A percentile compares a stretch with the other conserved stretches of the same genome.
These are phyloP conservation scores for Tribolium madens DNA, from an alignment of 1,140 invertebrate species.

Conservation along the genomic window DNA sequence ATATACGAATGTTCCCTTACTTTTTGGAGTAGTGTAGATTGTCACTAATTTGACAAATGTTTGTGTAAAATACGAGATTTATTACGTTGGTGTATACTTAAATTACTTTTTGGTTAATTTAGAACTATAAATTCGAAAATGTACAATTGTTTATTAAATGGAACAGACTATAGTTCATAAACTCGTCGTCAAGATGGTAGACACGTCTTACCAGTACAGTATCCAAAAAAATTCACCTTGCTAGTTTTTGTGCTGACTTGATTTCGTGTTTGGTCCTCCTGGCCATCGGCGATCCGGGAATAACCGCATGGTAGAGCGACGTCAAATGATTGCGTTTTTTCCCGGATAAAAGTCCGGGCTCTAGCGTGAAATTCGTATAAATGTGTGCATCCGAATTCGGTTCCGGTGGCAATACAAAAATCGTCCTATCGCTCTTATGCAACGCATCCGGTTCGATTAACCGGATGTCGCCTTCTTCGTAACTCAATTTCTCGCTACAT, in stretches of 20 bases:
- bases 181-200: too few species aligned
- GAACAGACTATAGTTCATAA: too few species aligned
- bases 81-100: too few species aligned
- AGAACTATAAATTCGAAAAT: too few species aligned
- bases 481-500: slow-evolving; percentile 85
- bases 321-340: slow-evolving; percentile 64
- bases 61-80: too few species aligned
- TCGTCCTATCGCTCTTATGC: slow-evolving; percentile 85
- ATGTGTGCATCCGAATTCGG: slow-evolving; percentile 67
- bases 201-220: too few species aligned
- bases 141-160: too few species aligned
- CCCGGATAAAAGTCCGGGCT: slow-evolving; percentile 66
- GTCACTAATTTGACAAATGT: too few species aligned
- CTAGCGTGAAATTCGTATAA: slow-evolving; percentile 70
- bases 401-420: slow-evolving; percentile 97
- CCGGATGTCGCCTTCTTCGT: slow-evolving; percentile 67
- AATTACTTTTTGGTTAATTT: too few species aligned
- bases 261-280: slow-evolving; percentile 95
- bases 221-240: slow-evolving; percentile 64
- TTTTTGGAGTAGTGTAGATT: too few species aligned
- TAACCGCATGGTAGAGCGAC: slow-evolving; percentile 67
- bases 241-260: slow-evolving; percentile 89
- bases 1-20: too few species aligned
- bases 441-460: slow-evolving; percentile 65
- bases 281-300: slow-evolving; percentile 90